Evolutionary conservation across 2,113 vertebrate genomes (phyloP).

Genomic region (Athene noctua): DNA sequence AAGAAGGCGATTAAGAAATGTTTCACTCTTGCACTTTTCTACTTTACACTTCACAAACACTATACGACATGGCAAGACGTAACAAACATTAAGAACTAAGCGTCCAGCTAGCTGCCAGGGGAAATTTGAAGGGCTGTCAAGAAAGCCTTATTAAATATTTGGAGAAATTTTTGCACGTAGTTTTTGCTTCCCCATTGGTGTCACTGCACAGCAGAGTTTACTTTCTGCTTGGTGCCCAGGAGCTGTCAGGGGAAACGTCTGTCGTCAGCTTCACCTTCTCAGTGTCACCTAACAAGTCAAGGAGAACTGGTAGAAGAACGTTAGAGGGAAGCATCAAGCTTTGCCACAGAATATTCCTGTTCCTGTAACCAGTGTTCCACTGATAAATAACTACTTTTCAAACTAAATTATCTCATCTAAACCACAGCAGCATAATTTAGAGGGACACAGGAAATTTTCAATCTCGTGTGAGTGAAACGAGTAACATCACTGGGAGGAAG

Average conservation of each 20-base stretch:
- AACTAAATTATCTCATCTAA: background rate
- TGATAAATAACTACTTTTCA: background rate
- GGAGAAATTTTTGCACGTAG: accelerated
- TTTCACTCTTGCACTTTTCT: background rate
- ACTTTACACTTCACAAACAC: background rate
- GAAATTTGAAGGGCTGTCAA: background rate
- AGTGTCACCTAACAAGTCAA: accelerated
- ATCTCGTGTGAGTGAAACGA: accelerated
- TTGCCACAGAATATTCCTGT: background rate
- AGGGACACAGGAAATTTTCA: background rate
- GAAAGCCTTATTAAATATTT: background rate
- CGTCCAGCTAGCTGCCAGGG: background rate
- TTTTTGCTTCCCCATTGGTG: background rate
- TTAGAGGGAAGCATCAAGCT: background rate
- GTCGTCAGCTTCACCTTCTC: background rate
- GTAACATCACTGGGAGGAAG: background rate
- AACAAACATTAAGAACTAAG: background rate
- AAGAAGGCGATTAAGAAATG: background rate
- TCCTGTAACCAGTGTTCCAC: background rate
- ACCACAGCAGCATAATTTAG: background rate
- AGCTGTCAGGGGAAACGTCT: background rate
- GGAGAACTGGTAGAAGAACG: background rate
- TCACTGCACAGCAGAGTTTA: background rate
- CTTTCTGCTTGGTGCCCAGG: background rate
- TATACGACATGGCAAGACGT: accelerated